Percentiles rank a stretch among this genome's conserved stretches.
Conservation (phyloP, 2,113 vertebrate species). For the Oxygymnocypris stewartii region DNA sequence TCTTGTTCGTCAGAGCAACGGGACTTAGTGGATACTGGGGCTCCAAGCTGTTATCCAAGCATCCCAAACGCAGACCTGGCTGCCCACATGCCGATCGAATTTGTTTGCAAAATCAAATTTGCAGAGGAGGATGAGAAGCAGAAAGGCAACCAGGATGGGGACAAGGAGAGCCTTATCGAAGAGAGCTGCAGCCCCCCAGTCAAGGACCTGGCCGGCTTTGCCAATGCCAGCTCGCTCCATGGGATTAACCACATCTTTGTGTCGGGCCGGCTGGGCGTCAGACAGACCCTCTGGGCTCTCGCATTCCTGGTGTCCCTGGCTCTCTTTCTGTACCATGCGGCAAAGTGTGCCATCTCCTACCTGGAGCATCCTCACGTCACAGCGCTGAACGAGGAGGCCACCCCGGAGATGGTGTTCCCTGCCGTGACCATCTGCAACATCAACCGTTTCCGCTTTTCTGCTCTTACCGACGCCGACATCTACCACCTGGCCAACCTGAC, state of each 20-base stretch:
- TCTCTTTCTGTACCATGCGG: constrained; percentile 92
- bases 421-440: constrained; percentile 99
- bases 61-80: constrained; percentile 77
- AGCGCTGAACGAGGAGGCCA: constrained; percentile 87
- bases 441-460: constrained; percentile 96
- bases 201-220: constrained; percentile 89
- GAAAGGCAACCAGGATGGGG: constrained; percentile 93
- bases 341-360: constrained; percentile 91
- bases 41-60: constrained; percentile 69
- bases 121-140: constrained; percentile 97
- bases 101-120: constrained; percentile 99
- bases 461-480: constrained; percentile 95
- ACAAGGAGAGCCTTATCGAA: constrained; percentile 93
- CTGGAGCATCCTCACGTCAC: constrained; percentile 93
- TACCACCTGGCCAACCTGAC: constrained; percentile 98
- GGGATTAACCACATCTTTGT: constrained; percentile 94
- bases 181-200: constrained; percentile 80
- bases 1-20: constrained; percentile 52
- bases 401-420: constrained; percentile 88
- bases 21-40: constrained; percentile 56
- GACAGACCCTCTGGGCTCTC: constrained; percentile 91
- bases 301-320: constrained; percentile 89
- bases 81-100: constrained; percentile 98
- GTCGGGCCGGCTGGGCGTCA: constrained; percentile 84
- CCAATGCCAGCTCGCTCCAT: constrained; percentile 91